Evolutionary conservation across 2,113 vertebrate species (phyloP), one percentile per base, ranked within the genome.

Genomic region (Clarias batrachus): DNA sequence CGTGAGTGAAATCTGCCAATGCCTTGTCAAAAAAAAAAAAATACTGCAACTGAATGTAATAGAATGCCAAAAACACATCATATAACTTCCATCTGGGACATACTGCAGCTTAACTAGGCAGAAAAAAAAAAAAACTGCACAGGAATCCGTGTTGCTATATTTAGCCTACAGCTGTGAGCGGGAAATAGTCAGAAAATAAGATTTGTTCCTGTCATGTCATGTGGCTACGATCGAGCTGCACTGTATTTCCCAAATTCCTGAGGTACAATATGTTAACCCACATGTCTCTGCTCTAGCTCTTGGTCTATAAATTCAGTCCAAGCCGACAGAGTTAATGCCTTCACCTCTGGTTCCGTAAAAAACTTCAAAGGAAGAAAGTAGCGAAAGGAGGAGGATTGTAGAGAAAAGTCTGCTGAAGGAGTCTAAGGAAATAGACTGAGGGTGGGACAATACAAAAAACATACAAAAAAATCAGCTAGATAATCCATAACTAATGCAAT

Each of bases 101-200:
- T 48, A 48, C 33, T 81, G 23, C 33, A 84, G 30, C 70, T 59
- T 76, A 62, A 73, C 68, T 73, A 41, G 23, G 17, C n/a, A 83
- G 54, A 41, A 66, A 66, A 7, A 48, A 48, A 48, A 48, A 48
- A 60, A 41, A 60, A 41, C 52, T 59, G n/a, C 70, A n/a, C 54
- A n/a, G 70, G 19, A 84, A 74, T 74, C 66, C 27, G 9, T 71
- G n/a, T 56, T 60, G 7, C 30, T 63, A 63, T 85, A 63, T 63
- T n/a, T 76, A 76, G 30, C 83, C 56, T 65, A 41, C 30, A 65
- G 71, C 83, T 62, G 71, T 54, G n/a, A 77, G 71, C 8, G 14
- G 59, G 17, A 63, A 77, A 85, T 54, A 52, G 59, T 77, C 57
- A 63, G 59, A 85, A 85, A 62, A 76, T 62, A 62, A 77, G 83